phyloP scores from a whole-genome alignment of 2,797 vertebrate species.

The Pseudochirops cupreus region DNA sequence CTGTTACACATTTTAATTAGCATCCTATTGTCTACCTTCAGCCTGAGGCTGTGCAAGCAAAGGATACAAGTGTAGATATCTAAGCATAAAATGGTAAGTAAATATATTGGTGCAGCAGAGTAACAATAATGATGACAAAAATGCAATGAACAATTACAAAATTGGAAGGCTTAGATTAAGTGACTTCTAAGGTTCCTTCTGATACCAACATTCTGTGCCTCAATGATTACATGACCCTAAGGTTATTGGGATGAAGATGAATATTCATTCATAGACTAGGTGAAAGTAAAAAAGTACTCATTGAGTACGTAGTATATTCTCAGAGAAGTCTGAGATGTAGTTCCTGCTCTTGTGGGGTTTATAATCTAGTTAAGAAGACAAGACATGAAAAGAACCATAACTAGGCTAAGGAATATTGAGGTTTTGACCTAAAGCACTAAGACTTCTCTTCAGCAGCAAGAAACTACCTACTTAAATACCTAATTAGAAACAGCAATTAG shows the following conservation, averaged over 20 bases:
- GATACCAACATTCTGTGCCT: background rate
- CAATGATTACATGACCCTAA: background rate
- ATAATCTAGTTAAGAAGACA: background rate
- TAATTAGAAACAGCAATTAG: background rate
- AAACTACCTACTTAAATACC: background rate
- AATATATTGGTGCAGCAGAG: background rate
- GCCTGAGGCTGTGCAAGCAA: background rate
- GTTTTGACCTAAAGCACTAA: background rate
- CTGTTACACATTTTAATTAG: background rate
- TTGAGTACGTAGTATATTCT: background rate
- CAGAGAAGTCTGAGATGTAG: background rate
- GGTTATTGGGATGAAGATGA: background rate
- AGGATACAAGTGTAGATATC: background rate
- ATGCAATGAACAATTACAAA: background rate
- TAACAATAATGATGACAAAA: background rate
- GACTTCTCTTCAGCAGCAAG: background rate
- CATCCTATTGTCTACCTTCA: background rate
- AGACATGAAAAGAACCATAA: background rate
- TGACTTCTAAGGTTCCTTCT: background rate
- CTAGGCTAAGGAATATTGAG: background rate
- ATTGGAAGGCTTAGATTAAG: background rate
- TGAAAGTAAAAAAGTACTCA: background rate
- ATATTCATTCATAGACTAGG: background rate
- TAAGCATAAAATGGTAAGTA: background rate
- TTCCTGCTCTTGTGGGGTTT: background rate